Base-by-base conservation (phyloP, 2,797 vertebrate genomes). In the Ptychadena robeensis region DNA sequence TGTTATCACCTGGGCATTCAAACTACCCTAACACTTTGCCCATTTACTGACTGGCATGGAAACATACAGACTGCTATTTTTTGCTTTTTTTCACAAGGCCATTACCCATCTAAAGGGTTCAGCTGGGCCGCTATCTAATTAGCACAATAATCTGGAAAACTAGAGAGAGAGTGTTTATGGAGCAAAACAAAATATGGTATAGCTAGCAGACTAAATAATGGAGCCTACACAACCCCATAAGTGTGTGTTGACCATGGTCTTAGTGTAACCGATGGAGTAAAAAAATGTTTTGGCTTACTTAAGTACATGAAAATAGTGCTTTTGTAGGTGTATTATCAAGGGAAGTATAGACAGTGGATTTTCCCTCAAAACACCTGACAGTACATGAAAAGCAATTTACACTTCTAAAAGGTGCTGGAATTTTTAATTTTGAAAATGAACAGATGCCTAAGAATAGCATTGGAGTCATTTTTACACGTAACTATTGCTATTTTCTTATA, bases 1-100 rank as follows among this genome's bases (percentile, higher is more conserved):
- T 70, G 76, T 70, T 71, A 85, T 85, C 71, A 80, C 82, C 83
- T 71, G 83, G 78, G 78, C 72, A 71, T 84, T 48, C 48, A 63
- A 84, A 32, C 40, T 38, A 70, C 27, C n/a, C 35, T 74, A 70
- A 53, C 71, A 53, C 65, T 80, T 80, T 80, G 77, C 71, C 82
- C 69, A 12, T 75, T 85, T 75, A 74, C 71, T 69, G 38, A 66
- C 64, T 84, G 77, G 70, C 77, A 75, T 32, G 63, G 73, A 80
- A 15, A 64, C 64, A 69, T 14, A 27, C 70, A 80, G 61, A 48
- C 31, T 69, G 70, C 77, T 69, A 75, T 80, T 84, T 80, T 11
- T 74, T 75, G 27, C 31, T 64, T 74, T 75, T 38, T 35, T 84
- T 74, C 63, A 84, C 37, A 25, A 68, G 34, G 48, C 71, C 48